Base-by-base conservation (phyloP, 2,113 vertebrate species). In the Ursus arctos region DNA sequence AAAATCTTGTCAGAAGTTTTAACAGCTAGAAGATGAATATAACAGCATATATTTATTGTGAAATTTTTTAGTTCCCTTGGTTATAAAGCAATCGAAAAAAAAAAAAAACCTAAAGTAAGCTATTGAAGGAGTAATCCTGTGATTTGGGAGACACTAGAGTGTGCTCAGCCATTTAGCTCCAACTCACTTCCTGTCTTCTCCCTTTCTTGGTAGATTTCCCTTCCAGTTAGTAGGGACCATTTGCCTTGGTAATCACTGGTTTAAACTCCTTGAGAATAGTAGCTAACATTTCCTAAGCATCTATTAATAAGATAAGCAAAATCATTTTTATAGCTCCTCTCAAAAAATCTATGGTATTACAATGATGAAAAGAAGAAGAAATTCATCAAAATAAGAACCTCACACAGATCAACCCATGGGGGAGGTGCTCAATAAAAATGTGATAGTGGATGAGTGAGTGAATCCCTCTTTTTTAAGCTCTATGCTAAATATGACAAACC, bases 241-340 rank as follows among this genome's bases (percentile, higher is more conserved):
- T 69, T 93, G 43, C 47, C 80, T 10, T 65, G 76, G 61, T 24
- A 93, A 92, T 97, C 51, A 55, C 14, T 85, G 19, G 6, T 26
- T 84, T 92, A 95, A 76, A n/a, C 10, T 76, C 47, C 79, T 88
- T 80, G n/a, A 93, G 59, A 92, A 93, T 4, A 57, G 16, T 33
- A 88, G 26, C 22, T 84, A 59, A 36, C n/a, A 83, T 28, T 19
- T 36, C 43, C 63, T 91, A 91, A 96, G 57, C 59, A 90, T 84
- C 96, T 80, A 72, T 43, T 36, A 81, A 55, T 24, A 94, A 61
- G 47, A 93, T 65, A 93, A 81, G 59, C 47, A 98, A 95, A 95
- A 82, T 86, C 33, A 82, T 43, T 93, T 69, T 89, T 85, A 89
- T 57, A 91, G 51, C 3, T 80, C 76, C 14, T 72, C 22, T 95